Evolutionary conservation across 2,113 vertebrate genomes (phyloP).

Genomic region (Glaucomys volans): DNA sequence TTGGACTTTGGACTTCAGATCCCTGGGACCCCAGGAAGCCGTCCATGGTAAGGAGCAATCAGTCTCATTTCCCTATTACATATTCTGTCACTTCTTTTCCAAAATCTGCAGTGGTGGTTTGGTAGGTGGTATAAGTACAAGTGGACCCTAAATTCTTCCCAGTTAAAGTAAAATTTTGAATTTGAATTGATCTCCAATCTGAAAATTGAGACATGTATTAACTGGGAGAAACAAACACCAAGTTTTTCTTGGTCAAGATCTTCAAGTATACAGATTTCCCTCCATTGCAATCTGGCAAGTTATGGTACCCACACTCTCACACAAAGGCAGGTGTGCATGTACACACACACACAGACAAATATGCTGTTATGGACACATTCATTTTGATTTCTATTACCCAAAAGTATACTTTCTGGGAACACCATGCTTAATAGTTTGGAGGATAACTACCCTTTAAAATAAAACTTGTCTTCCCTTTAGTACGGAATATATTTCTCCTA

Average conservation of each 20-base stretch:
- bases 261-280: not conserved
- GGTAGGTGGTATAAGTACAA: no score
- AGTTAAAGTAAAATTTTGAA: not conserved
- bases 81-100: not conserved
- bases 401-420: not conserved
- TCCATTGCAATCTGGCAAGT: not conserved
- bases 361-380: not conserved
- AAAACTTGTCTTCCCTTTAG: not conserved
- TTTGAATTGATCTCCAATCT: not conserved
- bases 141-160: not conserved
- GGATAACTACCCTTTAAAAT: not conserved
- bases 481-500: not conserved
- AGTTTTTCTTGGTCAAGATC: not conserved
- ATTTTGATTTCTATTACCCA: not conserved
- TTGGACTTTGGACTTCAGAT: not conserved
- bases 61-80: rapidly evolving
- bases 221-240: not conserved
- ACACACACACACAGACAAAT: not conserved
- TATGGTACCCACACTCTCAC: not conserved
- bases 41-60: not conserved
- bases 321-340: not conserved
- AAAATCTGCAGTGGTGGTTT: rapidly evolving
- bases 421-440: not conserved
- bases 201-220: not conserved
- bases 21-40: rapidly evolving